Evolutionary conservation across 1,140 invertebrate species (phyloP).

Genomic region (Bombyx mori): ASM3026992v2 NC_085116.1:7112501-7113000

Average conservation of each 20-base stretch:
- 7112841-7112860: constrained; percentile 91
- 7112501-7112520: constrained; percentile 53
- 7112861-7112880: constrained; percentile 94
- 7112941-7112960: constrained; percentile 97
- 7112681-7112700: constrained; percentile 45
- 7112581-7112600: constrained; percentile 54
- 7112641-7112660: constrained; percentile 59
- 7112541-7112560: constrained; percentile 40
- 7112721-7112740: constrained; percentile 65
- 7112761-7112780: constrained; percentile 65
- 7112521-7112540: constrained; percentile 36
- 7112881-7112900: constrained; percentile 96
- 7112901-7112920: constrained; percentile 92
- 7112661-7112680: constrained; percentile 46
- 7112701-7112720: constrained; percentile 67
- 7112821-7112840: constrained; percentile 84
- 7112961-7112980: constrained; percentile 96
- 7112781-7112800: constrained; percentile 70
- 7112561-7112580: constrained; percentile 47
- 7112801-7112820: constrained; percentile 69
- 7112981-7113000: constrained; percentile 93
- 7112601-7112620: constrained; percentile 57
- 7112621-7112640: constrained; percentile 57
- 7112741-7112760: constrained; percentile 51
- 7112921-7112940: constrained; percentile 91